Percentiles rank a stretch among this genome's conserved stretches.
phyloP scores from a whole-genome alignment of 2,113 vertebrate genomes.

The Nesogale talazaci region DNA sequence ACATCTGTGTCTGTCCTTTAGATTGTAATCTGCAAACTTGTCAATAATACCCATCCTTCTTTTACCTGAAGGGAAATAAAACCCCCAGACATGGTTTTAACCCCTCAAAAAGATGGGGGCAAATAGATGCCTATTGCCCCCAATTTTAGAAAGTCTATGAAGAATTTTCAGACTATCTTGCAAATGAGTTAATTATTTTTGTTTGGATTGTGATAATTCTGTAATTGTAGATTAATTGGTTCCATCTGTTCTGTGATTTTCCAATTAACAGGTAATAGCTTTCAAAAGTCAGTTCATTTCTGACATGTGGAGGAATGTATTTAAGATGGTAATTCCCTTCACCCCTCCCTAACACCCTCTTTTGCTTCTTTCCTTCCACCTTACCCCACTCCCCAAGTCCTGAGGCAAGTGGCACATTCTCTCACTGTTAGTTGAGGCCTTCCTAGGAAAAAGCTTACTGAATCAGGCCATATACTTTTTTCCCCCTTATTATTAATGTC shows the following conservation, averaged over 20 bases:
- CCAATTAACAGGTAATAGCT: slow-evolving; percentile 86
- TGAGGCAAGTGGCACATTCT: slow-evolving; percentile 62
- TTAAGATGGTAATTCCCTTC: slow-evolving; percentile 71
- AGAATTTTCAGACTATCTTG: slow-evolving; percentile 64
- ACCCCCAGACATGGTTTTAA: neutral
- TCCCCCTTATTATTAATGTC: slow-evolving; percentile 51
- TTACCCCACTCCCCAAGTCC: neutral
- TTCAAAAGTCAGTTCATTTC: slow-evolving; percentile 83
- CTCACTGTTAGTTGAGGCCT: neutral
- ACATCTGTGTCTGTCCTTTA: neutral
- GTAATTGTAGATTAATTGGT: slow-evolving; percentile 87
- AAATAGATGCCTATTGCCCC: neutral
- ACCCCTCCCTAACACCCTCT: slow-evolving; percentile 50
- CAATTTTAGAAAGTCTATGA: slow-evolving; percentile 40
- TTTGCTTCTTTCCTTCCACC: neutral
- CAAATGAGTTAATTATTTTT: slow-evolving; percentile 83
- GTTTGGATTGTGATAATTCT: slow-evolving; percentile 83
- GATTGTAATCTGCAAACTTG: neutral
- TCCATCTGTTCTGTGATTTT: slow-evolving; percentile 86
- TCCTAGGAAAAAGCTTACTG: slow-evolving; percentile 56
- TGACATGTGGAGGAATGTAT: slow-evolving; percentile 74
- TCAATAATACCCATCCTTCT: neutral
- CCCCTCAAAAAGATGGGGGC: neutral
- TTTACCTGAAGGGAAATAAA: slow-evolving; percentile 22
- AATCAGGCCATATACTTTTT: slow-evolving; percentile 68